A percentile compares a stretch with the other conserved stretches of the same genome.
Conservation (phyloP, 2,888 invertebrate genomes). For the Geotrupes spiniger region DNA sequence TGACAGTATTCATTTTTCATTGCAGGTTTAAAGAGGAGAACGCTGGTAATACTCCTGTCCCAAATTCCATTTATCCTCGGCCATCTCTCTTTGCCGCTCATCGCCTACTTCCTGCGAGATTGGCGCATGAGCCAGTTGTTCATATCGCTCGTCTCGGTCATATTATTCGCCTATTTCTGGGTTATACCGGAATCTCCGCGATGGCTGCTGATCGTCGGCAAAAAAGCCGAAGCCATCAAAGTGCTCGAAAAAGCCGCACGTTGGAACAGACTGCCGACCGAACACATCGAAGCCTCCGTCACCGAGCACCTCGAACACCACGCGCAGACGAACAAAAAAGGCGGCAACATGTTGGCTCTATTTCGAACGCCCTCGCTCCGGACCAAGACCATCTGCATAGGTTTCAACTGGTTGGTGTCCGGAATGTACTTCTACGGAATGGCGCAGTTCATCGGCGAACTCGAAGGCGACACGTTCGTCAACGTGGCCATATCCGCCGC, state of each 20-base stretch:
- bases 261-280: slow-evolving; percentile 44
- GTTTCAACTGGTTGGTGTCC: slow-evolving; percentile 79
- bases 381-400: slow-evolving; percentile 68
- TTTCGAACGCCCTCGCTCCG: slow-evolving; percentile 69
- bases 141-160: slow-evolving; percentile 57
- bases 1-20: too few relatives aligned
- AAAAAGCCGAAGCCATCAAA: slow-evolving; percentile 58
- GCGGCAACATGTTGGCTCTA: slow-evolving; percentile 57
- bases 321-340: too few relatives aligned
- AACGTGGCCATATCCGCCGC: slow-evolving; percentile 81
- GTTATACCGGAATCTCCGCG: slow-evolving; percentile 76
- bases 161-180: slow-evolving; percentile 64
- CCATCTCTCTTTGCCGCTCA: slow-evolving; percentile 54
- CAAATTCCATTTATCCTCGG: slow-evolving; percentile 60
- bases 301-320: slow-evolving; percentile 28
- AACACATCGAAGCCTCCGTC: slow-evolving; percentile 40
- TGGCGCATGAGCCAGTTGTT: slow-evolving; percentile 58
- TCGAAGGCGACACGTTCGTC: slow-evolving; percentile 76
- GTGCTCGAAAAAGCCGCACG: slow-evolving; percentile 65
- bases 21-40: slow-evolving; percentile 56
- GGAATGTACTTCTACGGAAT: slow-evolving; percentile 87
- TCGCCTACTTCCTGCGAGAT: slow-evolving; percentile 56
- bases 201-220: slow-evolving; percentile 70
- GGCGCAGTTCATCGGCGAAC: slow-evolving; percentile 78
- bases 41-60: slow-evolving; percentile 56